phyloP scores from a whole-genome alignment of 1,140 invertebrate species.

The Nephotettix cincticeps region DNA sequence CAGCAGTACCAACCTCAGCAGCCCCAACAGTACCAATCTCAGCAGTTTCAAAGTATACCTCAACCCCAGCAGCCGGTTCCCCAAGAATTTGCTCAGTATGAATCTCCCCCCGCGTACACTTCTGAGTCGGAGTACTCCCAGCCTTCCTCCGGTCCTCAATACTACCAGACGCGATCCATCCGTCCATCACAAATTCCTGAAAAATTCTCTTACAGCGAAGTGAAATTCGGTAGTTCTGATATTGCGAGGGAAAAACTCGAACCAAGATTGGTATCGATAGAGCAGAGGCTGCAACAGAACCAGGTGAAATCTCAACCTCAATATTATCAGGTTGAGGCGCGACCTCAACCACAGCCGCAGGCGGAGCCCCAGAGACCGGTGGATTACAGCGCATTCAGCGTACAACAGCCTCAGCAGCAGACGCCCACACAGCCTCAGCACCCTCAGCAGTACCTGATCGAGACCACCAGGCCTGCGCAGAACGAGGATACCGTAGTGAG shows the following conservation, averaged over 20 bases:
- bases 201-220: slow-evolving; percentile 29
- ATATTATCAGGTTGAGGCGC: neutral
- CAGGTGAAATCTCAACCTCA: neutral
- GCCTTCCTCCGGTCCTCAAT: neutral
- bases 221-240: slow-evolving; percentile 21
- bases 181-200: neutral
- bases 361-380: neutral
- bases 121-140: neutral
- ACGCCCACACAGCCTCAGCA: slow-evolving; percentile 1
- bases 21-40: neutral
- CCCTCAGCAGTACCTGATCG: slow-evolving; percentile 29
- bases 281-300: slow-evolving; percentile 2
- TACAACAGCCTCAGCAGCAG: slow-evolving; percentile 11
- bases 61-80: neutral
- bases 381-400: neutral
- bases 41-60: too few relatives aligned
- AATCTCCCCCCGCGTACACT: neutral
- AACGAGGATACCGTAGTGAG: neutral
- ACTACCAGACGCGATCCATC: neutral
- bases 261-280: slow-evolving; percentile 11
- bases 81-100: slow-evolving; percentile 7
- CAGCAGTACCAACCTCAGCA: neutral
- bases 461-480: slow-evolving; percentile 25
- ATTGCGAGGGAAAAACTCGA: slow-evolving; percentile 2
- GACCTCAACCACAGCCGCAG: slow-evolving; percentile 1